Conservation (phyloP, 2,113 vertebrate genomes). For the Gavialis gangeticus region DNA sequence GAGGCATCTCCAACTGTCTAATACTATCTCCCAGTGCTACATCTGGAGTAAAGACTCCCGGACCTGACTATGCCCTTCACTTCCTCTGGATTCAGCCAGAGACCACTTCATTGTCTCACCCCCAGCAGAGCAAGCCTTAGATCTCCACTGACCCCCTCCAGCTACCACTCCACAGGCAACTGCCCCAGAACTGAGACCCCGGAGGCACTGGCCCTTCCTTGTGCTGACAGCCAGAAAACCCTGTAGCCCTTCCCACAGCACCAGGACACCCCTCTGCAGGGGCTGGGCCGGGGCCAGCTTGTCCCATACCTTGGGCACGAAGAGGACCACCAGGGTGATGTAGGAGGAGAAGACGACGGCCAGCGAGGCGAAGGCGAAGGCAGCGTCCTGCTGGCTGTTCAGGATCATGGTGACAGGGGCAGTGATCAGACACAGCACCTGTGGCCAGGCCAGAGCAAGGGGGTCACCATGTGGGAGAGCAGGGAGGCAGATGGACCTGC, state of each 20-base stretch:
- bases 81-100: neutral
- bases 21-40: neutral
- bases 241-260: neutral
- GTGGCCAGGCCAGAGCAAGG: neutral
- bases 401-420: conserved; percentile 97
- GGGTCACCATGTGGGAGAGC: fast-evolving
- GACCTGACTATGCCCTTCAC: neutral
- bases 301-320: conserved; percentile 91
- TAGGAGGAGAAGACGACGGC: conserved; percentile 96
- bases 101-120: neutral
- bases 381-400: conserved; percentile 94
- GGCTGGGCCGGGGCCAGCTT: fast-evolving
- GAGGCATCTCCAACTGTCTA: neutral
- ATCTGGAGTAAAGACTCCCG: neutral
- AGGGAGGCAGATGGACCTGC: neutral
- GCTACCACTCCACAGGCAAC: neutral
- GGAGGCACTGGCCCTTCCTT: too few species aligned
- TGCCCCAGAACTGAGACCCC: too few species aligned
- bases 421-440: conserved; percentile 96
- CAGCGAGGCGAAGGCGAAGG: conserved; percentile 93
- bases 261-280: too few species aligned
- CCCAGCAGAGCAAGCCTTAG: neutral
- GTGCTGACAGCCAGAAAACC: neutral
- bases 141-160: neutral
- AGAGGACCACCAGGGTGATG: conserved; percentile 95